These are phyloP conservation scores for Sebastes diploproa DNA, from an alignment of 2,797 vertebrate genomes.

Conservation along the genomic window DNA sequence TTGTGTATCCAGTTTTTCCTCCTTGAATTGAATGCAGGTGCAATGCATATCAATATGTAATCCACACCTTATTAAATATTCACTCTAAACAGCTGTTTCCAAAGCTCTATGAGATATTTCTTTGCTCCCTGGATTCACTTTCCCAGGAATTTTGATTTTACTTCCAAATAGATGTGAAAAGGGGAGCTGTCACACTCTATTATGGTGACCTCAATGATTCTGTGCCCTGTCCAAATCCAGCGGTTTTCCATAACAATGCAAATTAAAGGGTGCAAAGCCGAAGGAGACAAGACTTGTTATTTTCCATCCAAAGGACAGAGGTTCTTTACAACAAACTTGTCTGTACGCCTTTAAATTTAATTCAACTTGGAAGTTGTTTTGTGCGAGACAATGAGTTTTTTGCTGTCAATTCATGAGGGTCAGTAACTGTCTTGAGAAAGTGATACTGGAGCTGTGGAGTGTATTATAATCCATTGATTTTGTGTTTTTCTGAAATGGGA, in stretches of 20 bases:
- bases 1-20: neutral
- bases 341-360: conserved; percentile 59
- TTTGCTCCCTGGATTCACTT: conserved; percentile 67
- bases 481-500: too few species aligned
- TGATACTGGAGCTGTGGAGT: conserved; percentile 17
- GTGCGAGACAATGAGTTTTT: conserved; percentile 56
- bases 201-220: conserved; percentile 81
- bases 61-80: conserved; percentile 26
- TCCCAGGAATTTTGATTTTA: conserved; percentile 81
- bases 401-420: conserved; percentile 59
- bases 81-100: conserved; percentile 63
- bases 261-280: conserved; percentile 78
- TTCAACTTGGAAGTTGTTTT: conserved; percentile 71
- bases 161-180: conserved; percentile 80
- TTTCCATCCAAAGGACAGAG: conserved; percentile 71
- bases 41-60: conserved; percentile 33
- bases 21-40: conserved; percentile 22
- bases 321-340: conserved; percentile 75
- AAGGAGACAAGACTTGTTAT: conserved; percentile 78
- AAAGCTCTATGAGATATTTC: conserved; percentile 60
- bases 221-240: conserved; percentile 79
- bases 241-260: conserved; percentile 82
- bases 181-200: conserved; percentile 81
- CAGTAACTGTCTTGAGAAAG: conserved; percentile 59
- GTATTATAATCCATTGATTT: neutral